Base-by-base conservation (phyloP, 2,888 invertebrate species). In the Chrysina gloriosa region DNA sequence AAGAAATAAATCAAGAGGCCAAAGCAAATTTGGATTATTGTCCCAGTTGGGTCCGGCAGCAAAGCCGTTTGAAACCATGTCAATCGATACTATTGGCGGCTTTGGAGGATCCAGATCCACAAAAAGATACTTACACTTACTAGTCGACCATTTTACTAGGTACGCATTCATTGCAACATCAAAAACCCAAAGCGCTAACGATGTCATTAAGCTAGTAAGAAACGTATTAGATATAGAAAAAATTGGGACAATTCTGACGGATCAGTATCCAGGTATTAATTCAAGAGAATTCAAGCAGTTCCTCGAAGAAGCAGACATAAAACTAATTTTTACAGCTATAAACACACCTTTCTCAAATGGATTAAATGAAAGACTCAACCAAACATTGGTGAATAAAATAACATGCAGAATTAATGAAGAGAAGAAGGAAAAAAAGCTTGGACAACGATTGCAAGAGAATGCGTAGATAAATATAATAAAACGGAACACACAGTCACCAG, bases 51-150 rank as follows among this genome's bases (percentile, higher is more conserved):
- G 77, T 3, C 77, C 77, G 14, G 76, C 78, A 1, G 68, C 65
- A 27, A 58, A 73, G 36, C 76, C 76, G 4, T 74, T 74, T 65
- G 74, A 78, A 70, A 77, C 77, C 64, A 56, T 76, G 2, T 76
- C 77, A 4, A 65, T 78, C 4, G 77, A 78, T 56, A 77, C 77
- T 3, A 77, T 78, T 45, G 77, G 76, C 23, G 77, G 5, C 73
- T 78, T 67, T 42, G 74, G 74, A 16, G 74, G 75, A 2, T 63
- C 69, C 21, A 61, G 73, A 39, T 75, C 75, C 4, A 73, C 75
- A 69, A 78, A 77, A 71, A 77, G 54, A 72, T 77, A 77, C 48
- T 21, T 78, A 21, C 78, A 78, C 68, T 48, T 78, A 14, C 23
- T 74, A 4, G 73, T 74, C 9, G 76, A 78, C 45, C 76, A 77